Evolutionary conservation across 1,140 invertebrate species (phyloP), one percentile per base, ranked within the genome.

Genomic region (Euura lappo): DNA sequence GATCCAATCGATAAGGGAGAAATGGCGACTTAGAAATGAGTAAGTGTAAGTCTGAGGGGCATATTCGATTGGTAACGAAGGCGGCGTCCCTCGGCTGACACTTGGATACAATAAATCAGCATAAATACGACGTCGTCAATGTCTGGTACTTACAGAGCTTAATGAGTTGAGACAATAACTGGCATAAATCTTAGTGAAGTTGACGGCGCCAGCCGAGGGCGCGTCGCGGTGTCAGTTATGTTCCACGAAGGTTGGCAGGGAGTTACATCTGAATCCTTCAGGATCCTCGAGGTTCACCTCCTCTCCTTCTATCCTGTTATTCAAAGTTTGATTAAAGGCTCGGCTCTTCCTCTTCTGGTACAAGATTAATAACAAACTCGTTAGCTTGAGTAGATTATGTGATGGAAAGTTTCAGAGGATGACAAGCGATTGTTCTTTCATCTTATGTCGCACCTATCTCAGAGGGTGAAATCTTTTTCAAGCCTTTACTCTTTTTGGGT

Each of bases 51-150:
- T 28, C 28, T 28, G 28, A 28, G 28, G 28, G 28, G 28, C n/a
- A 28, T 28, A 1, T 28, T 1, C 28, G 28, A 28, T 28, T 28
- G 28, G 28, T 28, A 28, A 28, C 28, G 28, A 28, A 28, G 28
- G 28, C 28, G 28, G 28, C 28, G 28, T 28, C 28, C 28, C 28
- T 43, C 42, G 60, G 47, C 70, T 71, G 44, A 44, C 47, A 68
- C 4, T 60, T 74, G 70, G 71, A 75, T 75, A 77, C 44, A 70
- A 77, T 77, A 75, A 77, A 77, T 75, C 72, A 77, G 65, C 64
- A 68, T 68, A 45, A 77, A 72, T 60, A 60, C 10, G 66, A 65
- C 69, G 51, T 45, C 74, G 68, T 77, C 71, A 71, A 72, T 77
- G 71, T 72, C 72, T 68, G 75, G 60, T 77, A 67, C 72, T 73